phyloP scores from a whole-genome alignment of 2,797 vertebrate species.

The Aphelocoma californica region DNA sequence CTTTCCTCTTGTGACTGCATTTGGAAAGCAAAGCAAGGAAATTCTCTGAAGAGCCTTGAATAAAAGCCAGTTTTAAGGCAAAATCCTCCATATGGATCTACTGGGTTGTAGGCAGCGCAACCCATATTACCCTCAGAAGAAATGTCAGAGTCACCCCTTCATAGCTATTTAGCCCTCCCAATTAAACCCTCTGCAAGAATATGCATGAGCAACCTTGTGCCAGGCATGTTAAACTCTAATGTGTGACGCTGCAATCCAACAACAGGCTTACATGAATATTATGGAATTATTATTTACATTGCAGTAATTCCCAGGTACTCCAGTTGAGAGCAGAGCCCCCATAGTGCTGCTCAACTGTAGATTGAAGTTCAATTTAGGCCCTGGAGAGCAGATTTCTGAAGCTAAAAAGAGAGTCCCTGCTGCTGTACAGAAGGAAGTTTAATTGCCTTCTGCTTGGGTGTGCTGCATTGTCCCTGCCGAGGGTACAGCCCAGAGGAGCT shows the following conservation, averaged over 20 bases:
- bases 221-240: not conserved
- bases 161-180: not conserved
- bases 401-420: not conserved
- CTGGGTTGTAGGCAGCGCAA: not conserved
- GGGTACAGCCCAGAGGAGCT: not conserved
- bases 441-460: not conserved
- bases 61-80: not conserved
- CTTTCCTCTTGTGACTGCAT: not conserved
- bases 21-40: not conserved
- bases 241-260: not conserved
- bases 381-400: not conserved
- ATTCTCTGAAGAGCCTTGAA: not conserved
- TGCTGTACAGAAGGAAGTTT: not conserved
- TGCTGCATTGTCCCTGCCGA: not conserved
- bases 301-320: conserved; percentile 24
- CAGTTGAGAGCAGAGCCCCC: not conserved
- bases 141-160: not conserved
- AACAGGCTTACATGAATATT: not conserved
- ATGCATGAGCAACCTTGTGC: not conserved
- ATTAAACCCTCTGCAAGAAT: not conserved
- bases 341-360: not conserved
- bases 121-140: not conserved
- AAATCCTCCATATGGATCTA: not conserved
- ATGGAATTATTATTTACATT: conserved; percentile 32
- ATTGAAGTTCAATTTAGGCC: not conserved